Conservation (phyloP, 2,113 vertebrate species). For the Pardalotus punctatus region DNA sequence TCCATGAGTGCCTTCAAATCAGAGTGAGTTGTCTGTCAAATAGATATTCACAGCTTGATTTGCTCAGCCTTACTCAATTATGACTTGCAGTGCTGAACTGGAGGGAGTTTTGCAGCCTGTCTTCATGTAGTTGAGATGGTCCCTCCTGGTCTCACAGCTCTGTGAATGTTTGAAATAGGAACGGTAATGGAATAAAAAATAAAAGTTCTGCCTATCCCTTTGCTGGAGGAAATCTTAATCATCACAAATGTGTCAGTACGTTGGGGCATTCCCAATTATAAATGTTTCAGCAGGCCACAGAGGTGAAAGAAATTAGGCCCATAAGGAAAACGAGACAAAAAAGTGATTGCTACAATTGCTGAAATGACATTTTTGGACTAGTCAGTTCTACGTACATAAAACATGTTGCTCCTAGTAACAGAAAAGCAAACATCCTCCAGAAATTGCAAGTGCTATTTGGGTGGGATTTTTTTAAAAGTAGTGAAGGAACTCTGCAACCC, state of each 20-base stretch:
- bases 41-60: not conserved
- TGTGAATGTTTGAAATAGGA: not conserved
- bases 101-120: not conserved
- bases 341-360: not conserved
- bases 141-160: not conserved
- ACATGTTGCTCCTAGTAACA: not conserved
- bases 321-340: not conserved
- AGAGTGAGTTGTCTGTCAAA: not conserved
- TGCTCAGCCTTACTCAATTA: not conserved
- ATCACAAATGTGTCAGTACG: not conserved
- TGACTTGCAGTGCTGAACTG: not conserved
- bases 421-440: not conserved
- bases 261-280: not conserved
- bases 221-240: not conserved
- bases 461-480: not conserved
- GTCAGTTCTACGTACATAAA: not conserved
- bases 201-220: not conserved
- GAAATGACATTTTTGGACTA: not conserved
- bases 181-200: not conserved
- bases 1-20: not conserved
- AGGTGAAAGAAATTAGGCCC: not conserved
- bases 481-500: not conserved
- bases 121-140: not conserved
- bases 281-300: not conserved
- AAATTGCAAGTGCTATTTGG: not conserved